phyloP scores from a whole-genome alignment of 1,140 invertebrate genomes.

The Heliconius eleuchia region DNA sequence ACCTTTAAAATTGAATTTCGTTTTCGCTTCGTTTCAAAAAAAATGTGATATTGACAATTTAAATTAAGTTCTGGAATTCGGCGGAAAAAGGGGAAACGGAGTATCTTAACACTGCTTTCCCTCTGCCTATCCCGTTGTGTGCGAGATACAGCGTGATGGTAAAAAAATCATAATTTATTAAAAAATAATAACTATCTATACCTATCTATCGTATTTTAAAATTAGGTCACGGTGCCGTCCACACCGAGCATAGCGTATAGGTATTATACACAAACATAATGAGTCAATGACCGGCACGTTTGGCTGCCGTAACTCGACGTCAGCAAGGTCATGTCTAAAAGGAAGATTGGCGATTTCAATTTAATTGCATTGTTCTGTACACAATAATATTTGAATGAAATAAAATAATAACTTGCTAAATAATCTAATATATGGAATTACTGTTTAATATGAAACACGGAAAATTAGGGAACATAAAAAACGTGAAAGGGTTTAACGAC shows the following conservation, averaged over 20 bases:
- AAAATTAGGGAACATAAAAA: background rate
- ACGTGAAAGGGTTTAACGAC: background rate
- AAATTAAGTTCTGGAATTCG: too few species aligned
- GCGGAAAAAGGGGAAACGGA: too few species aligned
- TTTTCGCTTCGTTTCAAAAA: too few species aligned
- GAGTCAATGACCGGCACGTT: constrained; percentile 38
- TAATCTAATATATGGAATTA: background rate
- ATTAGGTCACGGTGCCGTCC: constrained; percentile 27
- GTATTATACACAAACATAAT: constrained; percentile 34
- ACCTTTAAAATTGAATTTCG: too few species aligned
- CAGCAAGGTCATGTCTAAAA: constrained; percentile 35
- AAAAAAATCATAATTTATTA: background rate
- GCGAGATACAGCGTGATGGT: too few species aligned
- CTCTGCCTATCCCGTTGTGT: too few species aligned
- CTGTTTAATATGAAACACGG: background rate
- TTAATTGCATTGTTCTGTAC: background rate
- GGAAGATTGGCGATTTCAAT: constrained; percentile 28
- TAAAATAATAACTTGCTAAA: background rate
- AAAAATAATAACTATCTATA: background rate
- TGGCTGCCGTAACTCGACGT: constrained; percentile 36
- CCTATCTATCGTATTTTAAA: background rate
- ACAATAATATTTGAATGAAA: background rate
- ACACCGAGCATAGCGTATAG: constrained; percentile 4
- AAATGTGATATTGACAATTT: background rate
- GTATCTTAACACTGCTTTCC: too few species aligned